Conservation (phyloP, 2,888 invertebrate genomes). For the Epistrophella euchroma region DNA sequence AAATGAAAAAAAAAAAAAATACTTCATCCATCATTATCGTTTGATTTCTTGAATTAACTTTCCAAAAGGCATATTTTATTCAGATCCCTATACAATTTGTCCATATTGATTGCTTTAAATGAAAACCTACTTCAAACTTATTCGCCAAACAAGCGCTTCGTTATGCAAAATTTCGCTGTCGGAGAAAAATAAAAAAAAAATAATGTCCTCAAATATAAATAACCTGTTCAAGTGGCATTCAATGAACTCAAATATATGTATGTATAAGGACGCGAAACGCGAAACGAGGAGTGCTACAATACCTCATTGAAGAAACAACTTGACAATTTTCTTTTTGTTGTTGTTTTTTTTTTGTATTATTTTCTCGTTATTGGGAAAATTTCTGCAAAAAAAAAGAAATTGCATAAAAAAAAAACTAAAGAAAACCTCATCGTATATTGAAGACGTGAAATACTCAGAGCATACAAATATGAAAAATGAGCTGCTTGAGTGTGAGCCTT, state of each 20-base stretch:
- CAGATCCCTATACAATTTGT: slow-evolving; percentile 31
- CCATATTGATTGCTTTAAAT: slow-evolving; percentile 40
- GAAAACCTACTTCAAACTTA: slow-evolving; percentile 42
- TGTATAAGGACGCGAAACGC: slow-evolving; percentile 44
- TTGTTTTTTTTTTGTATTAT: slow-evolving; percentile 6
- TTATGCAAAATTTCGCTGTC: slow-evolving; percentile 67
- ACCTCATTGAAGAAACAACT: slow-evolving; percentile 64
- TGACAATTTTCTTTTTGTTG: slow-evolving; percentile 33
- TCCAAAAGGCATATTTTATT: slow-evolving; percentile 20
- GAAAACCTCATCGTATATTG: slow-evolving; percentile 36
- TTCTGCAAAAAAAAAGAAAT: slow-evolving; percentile 6
- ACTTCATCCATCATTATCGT: slow-evolving; percentile 17
- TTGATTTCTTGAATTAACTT: slow-evolving; percentile 25
- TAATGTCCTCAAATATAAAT: slow-evolving; percentile 68
- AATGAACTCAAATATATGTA: slow-evolving; percentile 52
- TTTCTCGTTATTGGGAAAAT: slow-evolving; percentile 47
- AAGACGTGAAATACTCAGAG: slow-evolving; percentile 52
- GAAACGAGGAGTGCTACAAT: slow-evolving; percentile 50
- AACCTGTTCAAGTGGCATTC: slow-evolving; percentile 70
- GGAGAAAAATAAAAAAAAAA: slow-evolving; percentile 43
- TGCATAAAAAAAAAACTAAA: not conserved
- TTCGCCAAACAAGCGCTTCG: slow-evolving; percentile 63
- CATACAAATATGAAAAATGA: slow-evolving; percentile 70
- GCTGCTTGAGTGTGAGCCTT: slow-evolving; percentile 47
- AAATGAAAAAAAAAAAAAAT: not conserved